Evolutionary conservation across 1,140 invertebrate species (phyloP).

Genomic region (Mactra quadrangularis): DNA sequence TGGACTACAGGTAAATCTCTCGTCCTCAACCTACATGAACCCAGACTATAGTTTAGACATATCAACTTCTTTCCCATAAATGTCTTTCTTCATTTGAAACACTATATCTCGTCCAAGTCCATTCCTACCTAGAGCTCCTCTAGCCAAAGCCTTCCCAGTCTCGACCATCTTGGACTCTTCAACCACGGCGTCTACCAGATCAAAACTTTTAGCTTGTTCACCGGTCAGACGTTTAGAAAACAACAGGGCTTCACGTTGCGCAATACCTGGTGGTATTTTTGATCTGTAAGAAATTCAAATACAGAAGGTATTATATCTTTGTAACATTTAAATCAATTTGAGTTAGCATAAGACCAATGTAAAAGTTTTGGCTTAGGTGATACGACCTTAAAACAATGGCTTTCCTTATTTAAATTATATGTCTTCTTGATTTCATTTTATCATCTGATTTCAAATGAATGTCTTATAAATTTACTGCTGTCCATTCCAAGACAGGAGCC

Average conservation of each 20-base stretch:
- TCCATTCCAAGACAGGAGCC: no score
- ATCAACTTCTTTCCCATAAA: slow-evolving; percentile 44
- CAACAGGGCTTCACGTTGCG: slow-evolving; percentile 32
- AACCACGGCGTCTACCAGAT: slow-evolving; percentile 11
- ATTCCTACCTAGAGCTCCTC: neutral
- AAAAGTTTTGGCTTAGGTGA: no score
- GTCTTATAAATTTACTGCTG: no score
- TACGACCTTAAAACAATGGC: no score
- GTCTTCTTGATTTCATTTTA: no score
- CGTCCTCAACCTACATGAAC: no score
- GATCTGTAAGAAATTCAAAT: neutral
- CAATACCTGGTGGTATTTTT: slow-evolving; percentile 35
- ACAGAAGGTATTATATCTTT: neutral
- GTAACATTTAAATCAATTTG: neutral
- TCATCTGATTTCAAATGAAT: no score
- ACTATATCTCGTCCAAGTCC: slow-evolving; percentile 24
- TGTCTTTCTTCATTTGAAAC: slow-evolving; percentile 37
- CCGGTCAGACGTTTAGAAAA: slow-evolving; percentile 37
- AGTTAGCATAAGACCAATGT: neutral
- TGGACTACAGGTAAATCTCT: no score
- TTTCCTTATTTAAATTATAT: no score
- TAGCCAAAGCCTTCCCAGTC: neutral
- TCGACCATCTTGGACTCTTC: slow-evolving; percentile 31
- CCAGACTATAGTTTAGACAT: slow-evolving; percentile 19
- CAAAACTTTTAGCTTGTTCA: slow-evolving; percentile 8